phyloP scores from a whole-genome alignment of 2,113 vertebrate species.

The Ursus arctos region DNA sequence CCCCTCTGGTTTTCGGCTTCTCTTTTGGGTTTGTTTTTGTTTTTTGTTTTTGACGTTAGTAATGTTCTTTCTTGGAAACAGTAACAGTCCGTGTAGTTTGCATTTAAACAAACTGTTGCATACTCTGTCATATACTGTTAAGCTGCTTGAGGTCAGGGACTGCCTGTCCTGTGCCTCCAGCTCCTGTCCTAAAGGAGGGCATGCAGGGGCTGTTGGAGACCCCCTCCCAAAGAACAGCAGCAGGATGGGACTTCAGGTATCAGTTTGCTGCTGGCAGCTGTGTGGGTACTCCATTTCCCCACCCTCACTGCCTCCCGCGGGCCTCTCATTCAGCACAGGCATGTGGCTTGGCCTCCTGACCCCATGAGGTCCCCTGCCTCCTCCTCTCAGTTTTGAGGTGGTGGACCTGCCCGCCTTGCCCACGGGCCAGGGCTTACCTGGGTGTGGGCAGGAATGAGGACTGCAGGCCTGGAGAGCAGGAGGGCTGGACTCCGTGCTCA shows the following conservation, averaged over 20 bases:
- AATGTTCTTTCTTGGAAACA: not conserved
- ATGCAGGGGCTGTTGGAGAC: not conserved
- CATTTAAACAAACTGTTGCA: not conserved
- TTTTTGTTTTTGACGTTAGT: not conserved
- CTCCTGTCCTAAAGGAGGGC: not conserved
- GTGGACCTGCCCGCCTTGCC: not conserved
- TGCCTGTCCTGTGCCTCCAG: not conserved
- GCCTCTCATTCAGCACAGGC: not conserved
- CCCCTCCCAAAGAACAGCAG: not conserved
- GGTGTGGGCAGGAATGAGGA: not conserved
- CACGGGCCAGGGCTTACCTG: not conserved
- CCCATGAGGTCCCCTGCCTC: not conserved
- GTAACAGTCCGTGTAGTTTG: not conserved
- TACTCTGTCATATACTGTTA: no score
- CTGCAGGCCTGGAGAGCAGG: not conserved
- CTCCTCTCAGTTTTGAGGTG: not conserved
- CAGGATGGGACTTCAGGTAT: not conserved
- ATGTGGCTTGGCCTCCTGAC: not conserved
- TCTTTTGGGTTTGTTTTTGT: not conserved
- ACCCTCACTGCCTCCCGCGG: accelerated
- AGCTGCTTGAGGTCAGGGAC: not conserved
- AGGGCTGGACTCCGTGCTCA: not conserved
- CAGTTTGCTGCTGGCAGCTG: not conserved
- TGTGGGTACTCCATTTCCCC: accelerated
- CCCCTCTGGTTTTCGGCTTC: not conserved